Conservation (phyloP, 1,140 invertebrate species). For the Battus philenor region DNA sequence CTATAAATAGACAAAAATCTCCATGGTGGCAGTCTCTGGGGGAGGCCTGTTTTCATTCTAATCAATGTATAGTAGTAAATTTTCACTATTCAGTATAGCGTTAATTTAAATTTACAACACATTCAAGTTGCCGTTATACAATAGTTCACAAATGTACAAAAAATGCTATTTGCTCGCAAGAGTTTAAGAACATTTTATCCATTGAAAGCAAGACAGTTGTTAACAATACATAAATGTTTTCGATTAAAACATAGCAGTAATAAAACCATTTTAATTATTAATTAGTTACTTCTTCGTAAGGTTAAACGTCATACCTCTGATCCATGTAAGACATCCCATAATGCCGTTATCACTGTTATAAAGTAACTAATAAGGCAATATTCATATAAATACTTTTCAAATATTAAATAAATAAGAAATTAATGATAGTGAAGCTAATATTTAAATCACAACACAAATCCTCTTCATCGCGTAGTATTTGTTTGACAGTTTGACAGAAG, state of each 20-base stretch:
- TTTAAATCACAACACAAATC: slow-evolving; percentile 6
- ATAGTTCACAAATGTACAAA: background rate
- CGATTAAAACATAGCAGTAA: background rate
- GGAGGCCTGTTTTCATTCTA: too few relatives aligned
- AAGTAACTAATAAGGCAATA: too few relatives aligned
- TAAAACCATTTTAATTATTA: background rate
- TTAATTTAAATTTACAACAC: too few relatives aligned
- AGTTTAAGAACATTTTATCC: background rate
- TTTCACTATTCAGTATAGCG: too few relatives aligned
- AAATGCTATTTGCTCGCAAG: background rate
- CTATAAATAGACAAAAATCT: slow-evolving; percentile 23
- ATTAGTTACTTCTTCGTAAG: slow-evolving; percentile 19
- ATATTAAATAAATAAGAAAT: too few relatives aligned
- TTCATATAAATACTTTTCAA: too few relatives aligned
- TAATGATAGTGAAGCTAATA: slow-evolving; percentile 1
- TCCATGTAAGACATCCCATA: slow-evolving; percentile 61
- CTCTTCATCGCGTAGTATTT: background rate
- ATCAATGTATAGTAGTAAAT: too few relatives aligned
- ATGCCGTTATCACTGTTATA: too few relatives aligned
- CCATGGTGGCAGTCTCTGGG: slow-evolving; percentile 20
- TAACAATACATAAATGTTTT: background rate
- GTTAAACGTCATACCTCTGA: slow-evolving; percentile 54
- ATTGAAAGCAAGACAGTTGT: background rate
- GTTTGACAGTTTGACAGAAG: slow-evolving; percentile 9
- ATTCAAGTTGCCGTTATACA: background rate